A percentile compares a stretch with the other conserved stretches of the same genome.
Conservation (phyloP, 2,888 invertebrate species). For the Heliconius charithonia region DNA sequence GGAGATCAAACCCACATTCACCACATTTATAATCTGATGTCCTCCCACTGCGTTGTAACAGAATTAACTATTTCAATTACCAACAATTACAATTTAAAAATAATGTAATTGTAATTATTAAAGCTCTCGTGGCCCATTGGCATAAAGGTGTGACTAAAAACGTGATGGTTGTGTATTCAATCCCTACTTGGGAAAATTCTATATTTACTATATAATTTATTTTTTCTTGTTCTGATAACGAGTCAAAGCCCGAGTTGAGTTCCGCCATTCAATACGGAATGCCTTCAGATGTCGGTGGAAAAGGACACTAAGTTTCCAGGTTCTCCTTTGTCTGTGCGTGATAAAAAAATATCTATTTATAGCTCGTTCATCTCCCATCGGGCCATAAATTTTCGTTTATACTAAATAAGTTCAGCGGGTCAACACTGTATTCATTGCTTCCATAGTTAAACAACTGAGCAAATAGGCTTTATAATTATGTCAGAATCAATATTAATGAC, state of each 20-base stretch:
- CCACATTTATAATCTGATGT: no score
- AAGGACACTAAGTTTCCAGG: background rate
- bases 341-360: background rate
- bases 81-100: no score
- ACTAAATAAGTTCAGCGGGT: constrained; percentile 13
- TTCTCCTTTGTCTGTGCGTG: background rate
- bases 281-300: background rate
- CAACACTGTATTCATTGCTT: background rate
- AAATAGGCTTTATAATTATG: constrained; percentile 28
- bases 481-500: constrained; percentile 14
- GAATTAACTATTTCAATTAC: no score
- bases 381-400: constrained; percentile 3
- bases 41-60: no score
- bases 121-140: no score
- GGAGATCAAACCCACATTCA: no score
- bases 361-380: background rate
- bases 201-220: no score
- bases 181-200: no score
- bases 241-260: background rate
- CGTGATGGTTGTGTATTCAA: no score
- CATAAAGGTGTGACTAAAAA: no score
- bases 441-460: constrained; percentile 2
- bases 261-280: background rate
- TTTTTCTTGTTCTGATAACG: no score
- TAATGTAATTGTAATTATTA: background rate